phyloP scores from a whole-genome alignment of 1,140 invertebrate genomes.

The Zaprionus gabonicus region DNA sequence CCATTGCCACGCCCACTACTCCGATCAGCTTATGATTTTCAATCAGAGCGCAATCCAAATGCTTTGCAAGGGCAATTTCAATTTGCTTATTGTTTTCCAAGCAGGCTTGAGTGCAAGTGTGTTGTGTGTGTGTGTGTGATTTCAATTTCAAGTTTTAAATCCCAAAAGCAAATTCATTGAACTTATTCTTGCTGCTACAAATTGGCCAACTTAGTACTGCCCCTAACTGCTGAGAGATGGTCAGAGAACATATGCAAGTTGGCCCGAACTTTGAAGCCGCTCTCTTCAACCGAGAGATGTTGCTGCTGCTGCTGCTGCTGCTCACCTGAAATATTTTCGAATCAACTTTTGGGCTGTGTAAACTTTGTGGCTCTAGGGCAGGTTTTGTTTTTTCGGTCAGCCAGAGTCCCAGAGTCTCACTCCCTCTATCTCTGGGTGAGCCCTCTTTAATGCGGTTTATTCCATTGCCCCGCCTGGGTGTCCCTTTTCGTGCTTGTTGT shows the following conservation, averaged over 20 bases:
- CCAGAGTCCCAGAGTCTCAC: not conserved
- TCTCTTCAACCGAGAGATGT: constrained; percentile 27
- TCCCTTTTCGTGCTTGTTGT: constrained; percentile 9
- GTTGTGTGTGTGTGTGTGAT: constrained; percentile 29
- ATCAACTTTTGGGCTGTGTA: constrained; percentile 69
- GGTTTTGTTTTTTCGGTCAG: constrained; percentile 9
- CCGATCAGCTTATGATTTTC: constrained; percentile 43
- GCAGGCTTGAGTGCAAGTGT: not conserved
- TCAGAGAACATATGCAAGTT: constrained; percentile 54
- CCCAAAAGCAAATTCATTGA: constrained; percentile 60
- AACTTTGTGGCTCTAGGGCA: constrained; percentile 46
- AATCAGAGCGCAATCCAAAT: constrained; percentile 68
- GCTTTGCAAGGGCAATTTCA: constrained; percentile 25
- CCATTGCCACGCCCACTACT: constrained; percentile 30
- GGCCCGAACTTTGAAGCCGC: constrained; percentile 62
- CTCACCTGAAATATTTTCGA: constrained; percentile 71
- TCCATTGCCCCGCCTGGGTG: constrained; percentile 13
- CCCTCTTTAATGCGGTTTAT: constrained; percentile 37
- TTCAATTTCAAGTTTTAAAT: constrained; percentile 71
- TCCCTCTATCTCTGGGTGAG: constrained; percentile 7
- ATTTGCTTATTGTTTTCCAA: constrained; percentile 45
- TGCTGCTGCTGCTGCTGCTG: constrained; percentile 42
- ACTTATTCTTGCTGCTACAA: constrained; percentile 45
- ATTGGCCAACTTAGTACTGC: constrained; percentile 5
- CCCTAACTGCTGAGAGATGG: not conserved